A percentile compares a stretch with the other conserved stretches of the same genome.
Conservation (phyloP, 2,797 vertebrate species). For the Paedocypris micromegethes region DNA sequence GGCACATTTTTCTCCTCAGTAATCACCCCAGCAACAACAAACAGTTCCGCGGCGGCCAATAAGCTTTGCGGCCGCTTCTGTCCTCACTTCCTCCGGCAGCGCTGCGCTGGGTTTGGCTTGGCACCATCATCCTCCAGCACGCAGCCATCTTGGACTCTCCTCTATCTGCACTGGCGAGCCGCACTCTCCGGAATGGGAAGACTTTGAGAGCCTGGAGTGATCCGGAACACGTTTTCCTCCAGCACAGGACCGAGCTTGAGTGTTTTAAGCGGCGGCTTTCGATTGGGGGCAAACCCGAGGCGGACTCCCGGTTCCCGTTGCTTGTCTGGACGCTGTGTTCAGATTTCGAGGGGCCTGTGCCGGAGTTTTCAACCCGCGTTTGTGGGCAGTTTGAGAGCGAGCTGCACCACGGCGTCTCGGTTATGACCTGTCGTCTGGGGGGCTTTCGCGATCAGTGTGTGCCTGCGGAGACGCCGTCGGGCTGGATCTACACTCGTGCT, state of each 20-base stretch:
- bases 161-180: conserved; percentile 21
- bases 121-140: conserved; percentile 53
- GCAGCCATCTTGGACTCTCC: conserved; percentile 80
- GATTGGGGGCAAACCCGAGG: conserved; percentile 35
- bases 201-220: conserved; percentile 37
- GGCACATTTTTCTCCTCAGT: conserved; percentile 45
- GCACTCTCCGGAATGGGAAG: conserved; percentile 41
- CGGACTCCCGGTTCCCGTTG: conserved; percentile 40
- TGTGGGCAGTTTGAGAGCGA: conserved; percentile 24
- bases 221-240: conserved; percentile 4
- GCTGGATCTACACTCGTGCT: conserved; percentile 38
- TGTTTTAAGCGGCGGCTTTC: not conserved
- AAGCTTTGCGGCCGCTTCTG: conserved; percentile 37
- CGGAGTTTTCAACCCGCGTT: conserved; percentile 33
- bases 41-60: conserved; percentile 51
- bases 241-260: conserved; percentile 1
- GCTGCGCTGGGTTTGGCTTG: conserved; percentile 60
- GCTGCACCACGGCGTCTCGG: not conserved
- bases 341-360: conserved; percentile 46
- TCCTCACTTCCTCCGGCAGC: conserved; percentile 64
- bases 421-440: conserved; percentile 38
- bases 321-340: conserved; percentile 45
- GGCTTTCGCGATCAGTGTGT: conserved; percentile 37
- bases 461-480: conserved; percentile 36
- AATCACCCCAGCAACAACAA: conserved; percentile 70